These are phyloP conservation scores for Ptycholaimellus sp. DNA, from an alignment of 2,888 invertebrate species.

Conservation along the genomic window DNA sequence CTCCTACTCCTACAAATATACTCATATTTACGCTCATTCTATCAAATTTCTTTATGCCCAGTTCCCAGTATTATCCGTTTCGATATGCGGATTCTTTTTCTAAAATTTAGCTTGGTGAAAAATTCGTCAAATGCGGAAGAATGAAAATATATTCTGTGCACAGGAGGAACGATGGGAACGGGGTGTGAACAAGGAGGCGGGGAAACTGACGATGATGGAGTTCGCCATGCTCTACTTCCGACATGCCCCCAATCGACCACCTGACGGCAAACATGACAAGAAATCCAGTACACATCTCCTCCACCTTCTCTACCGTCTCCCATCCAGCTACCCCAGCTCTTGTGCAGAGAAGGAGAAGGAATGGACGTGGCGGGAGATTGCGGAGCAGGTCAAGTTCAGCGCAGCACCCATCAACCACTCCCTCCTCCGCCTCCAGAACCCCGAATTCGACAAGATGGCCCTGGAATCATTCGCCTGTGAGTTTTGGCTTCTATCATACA, in stretches of 20 bases:
- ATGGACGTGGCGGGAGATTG: constrained; percentile 89
- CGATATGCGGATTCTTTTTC: too few relatives aligned
- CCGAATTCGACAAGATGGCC: constrained; percentile 58
- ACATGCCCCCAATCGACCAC: constrained; percentile 53
- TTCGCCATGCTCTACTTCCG: constrained; percentile 88
- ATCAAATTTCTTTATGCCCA: neutral
- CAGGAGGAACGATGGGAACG: neutral
- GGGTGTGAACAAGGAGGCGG: constrained; percentile 32
- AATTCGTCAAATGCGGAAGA: too few relatives aligned
- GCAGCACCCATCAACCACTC: constrained; percentile 53
- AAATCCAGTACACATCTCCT: too few relatives aligned
- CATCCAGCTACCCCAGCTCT: too few relatives aligned
- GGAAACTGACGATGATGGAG: constrained; percentile 76
- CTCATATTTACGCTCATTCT: too few relatives aligned
- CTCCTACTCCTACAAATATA: too few relatives aligned
- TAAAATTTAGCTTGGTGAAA: too few relatives aligned
- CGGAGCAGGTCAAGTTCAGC: constrained; percentile 83
- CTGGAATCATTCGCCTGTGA: constrained; percentile 53
- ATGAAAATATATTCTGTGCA: too few relatives aligned
- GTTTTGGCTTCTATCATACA: neutral
- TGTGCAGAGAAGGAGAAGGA: too few relatives aligned
- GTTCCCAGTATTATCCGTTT: neutral
- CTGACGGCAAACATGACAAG: constrained; percentile 34
- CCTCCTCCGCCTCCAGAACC: constrained; percentile 50
- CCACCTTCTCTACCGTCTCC: too few relatives aligned